phyloP scores from a whole-genome alignment of 2,888 invertebrate species.

The Idaea aversata region DNA sequence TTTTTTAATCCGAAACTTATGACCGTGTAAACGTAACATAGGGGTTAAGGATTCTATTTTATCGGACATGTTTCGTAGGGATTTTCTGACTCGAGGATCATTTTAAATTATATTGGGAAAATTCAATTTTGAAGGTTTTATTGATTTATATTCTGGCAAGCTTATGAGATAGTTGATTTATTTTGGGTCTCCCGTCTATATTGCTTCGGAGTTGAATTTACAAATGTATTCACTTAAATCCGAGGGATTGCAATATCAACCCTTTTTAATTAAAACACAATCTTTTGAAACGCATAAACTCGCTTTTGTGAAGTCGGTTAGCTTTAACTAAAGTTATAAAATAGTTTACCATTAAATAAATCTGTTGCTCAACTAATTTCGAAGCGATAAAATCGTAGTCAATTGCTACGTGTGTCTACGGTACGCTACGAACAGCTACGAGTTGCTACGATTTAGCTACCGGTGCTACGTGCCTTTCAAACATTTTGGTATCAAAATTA shows the following conservation, averaged over 20 bases:
- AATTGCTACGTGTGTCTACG: slow-evolving; percentile 20
- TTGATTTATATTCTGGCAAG: slow-evolving; percentile 10
- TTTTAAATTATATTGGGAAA: slow-evolving; percentile 10
- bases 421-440: slow-evolving; percentile 13
- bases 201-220: not conserved
- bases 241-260: not conserved
- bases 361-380: not conserved
- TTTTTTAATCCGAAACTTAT: slow-evolving; percentile 73
- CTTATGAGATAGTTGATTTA: not conserved
- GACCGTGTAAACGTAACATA: slow-evolving; percentile 66
- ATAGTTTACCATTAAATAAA: not conserved
- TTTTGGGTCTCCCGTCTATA: not conserved
- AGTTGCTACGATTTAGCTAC: slow-evolving; percentile 20
- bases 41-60: slow-evolving; percentile 69
- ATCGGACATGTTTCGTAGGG: slow-evolving; percentile 51
- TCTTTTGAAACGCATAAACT: not conserved
- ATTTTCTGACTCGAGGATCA: slow-evolving; percentile 27
- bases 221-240: not conserved
- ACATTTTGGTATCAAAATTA: slow-evolving; percentile 11
- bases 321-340: not conserved
- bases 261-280: not conserved
- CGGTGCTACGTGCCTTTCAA: slow-evolving; percentile 19
- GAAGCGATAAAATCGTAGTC: slow-evolving; percentile 12
- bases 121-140: slow-evolving; percentile 31
- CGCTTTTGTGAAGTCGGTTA: not conserved